Evolutionary conservation across 2,888 invertebrate species (phyloP), one percentile per base, ranked within the genome.

Genomic region (Sphecodes monilicornis): DNA sequence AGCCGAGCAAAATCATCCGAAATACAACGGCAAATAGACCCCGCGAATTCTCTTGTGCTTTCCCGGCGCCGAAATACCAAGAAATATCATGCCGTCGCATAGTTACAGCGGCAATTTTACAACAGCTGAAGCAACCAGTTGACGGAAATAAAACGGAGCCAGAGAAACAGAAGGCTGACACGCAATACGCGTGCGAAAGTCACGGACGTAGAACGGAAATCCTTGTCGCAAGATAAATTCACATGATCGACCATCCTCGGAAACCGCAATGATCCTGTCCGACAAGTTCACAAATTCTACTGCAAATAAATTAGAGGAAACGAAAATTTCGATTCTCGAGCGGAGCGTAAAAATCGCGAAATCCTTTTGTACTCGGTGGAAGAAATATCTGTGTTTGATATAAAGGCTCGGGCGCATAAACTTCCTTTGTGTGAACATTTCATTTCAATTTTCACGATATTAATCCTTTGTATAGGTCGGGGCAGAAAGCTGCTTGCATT

Each of bases 151-250:
- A 57, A 57, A 72, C 54, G 26, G 60, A 68, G 71, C 46, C 57
- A 16, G 22, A n/a, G 76, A 22, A 50, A 69, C 64, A n/a, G 43
- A 41, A 43, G 13, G 18, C 36, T 1, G 76, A 54, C 43, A 82
- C 54, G 69, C 22, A 66, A 82, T 46, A 76, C 73, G 66, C 85
- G 85, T 85, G 85, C 57, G 83, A 85, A 70, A 79, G 39, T 76
- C 64, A 50, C 43, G 18, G 72, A 77, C 4, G 46, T 54, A 18
- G 57, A 69, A 50, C 50, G 36, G 36, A 29, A 13, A 46, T 66
- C 39, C 43, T 32, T 50, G 41, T 68, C 6, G 22, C 36, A 3
- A 70, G 32, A 81, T 64, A 36, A 76, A 74, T 73, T 18, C 16
- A 13, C 64, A 6, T 32, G 64, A 64, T 64, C 64, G 64, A 32